A percentile compares a stretch with the other conserved stretches of the same genome.
Conservation (phyloP, 1,140 invertebrate species). For the Galendromus occidentalis region DNA sequence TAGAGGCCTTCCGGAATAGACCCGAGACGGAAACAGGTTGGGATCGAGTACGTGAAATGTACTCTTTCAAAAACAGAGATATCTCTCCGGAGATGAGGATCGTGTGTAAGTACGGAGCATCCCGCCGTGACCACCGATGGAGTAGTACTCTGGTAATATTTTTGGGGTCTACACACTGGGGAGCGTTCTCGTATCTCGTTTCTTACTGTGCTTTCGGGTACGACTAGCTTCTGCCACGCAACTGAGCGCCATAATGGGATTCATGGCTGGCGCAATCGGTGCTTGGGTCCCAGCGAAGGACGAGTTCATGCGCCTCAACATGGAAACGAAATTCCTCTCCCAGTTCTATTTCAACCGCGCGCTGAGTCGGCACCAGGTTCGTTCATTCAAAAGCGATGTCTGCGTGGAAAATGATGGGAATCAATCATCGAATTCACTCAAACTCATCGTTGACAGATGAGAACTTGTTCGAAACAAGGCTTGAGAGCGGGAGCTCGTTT, state of each 20-base stretch:
- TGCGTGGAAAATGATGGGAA: no score
- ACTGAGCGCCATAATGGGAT: background rate
- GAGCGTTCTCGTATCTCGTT: background rate
- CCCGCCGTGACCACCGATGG: background rate
- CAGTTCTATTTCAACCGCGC: background rate
- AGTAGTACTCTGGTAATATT: background rate
- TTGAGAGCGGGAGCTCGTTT: no score
- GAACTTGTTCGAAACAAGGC: no score
- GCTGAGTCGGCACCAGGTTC: background rate
- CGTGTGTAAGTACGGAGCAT: background rate
- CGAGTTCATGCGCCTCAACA: background rate
- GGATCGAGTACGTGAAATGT: background rate
- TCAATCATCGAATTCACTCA: no score
- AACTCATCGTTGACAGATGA: no score
- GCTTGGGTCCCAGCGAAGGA: background rate
- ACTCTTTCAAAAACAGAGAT: background rate
- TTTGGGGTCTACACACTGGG: background rate
- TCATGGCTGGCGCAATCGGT: background rate
- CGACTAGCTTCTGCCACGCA: background rate
- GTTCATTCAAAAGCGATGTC: no score
- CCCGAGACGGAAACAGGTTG: background rate
- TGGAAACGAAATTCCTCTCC: background rate
- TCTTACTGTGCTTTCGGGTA: background rate
- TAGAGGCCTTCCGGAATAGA: background rate
- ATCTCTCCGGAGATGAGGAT: background rate